Evolutionary conservation across 1,140 invertebrate species (phyloP), one percentile per base, ranked within the genome.

Genomic region (Caenorhabditis tropicalis): DNA sequence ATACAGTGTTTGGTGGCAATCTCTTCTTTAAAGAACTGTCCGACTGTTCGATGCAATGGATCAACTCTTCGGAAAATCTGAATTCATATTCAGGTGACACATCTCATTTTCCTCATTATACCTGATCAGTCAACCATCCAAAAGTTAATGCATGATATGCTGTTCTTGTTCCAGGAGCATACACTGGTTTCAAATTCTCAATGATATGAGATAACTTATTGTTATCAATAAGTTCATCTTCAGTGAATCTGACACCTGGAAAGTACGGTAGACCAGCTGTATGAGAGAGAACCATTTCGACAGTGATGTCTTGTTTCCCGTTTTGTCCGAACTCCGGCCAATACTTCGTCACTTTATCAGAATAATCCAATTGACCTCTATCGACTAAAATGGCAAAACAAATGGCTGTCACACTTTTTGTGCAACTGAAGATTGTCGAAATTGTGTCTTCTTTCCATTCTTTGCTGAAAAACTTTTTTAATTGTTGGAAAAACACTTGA

Each of bases 251-350:
- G 4, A 56, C 36, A 3, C 65, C 70, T 16, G 65, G 65, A 19
- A 84, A 84, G 33, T 79, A 81, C 21, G 83, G 65, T 7, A 84
- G 79, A 4, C 83, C 83, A 0, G 83, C 53, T 39, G 80, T 84
- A 65, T 84, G 83, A 58, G 51, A 65, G 2, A 82, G n/a, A 33
- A 84, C 74, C 83, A 80, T 80, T 15, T 85, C 81, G 0, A 83
- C 91, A 24, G 92, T 91, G 16, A 92, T 89, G n/a, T 88, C 86
- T 49, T 89, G 88, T 86, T 92, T 92, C 7, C 91, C 90, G 48
- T 92, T 90, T 15, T 88, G 49, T 5, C 82, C 90, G 88, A 92
- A 92, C 58, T 91, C 91, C 31, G 91, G 91, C 92, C 92, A 92
- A 83, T 92, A 92, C 16, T 88, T 48, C 1, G 84, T 80, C 0